phyloP scores from a whole-genome alignment of 2,797 vertebrate genomes.

The Mastacembelus armatus region DNA sequence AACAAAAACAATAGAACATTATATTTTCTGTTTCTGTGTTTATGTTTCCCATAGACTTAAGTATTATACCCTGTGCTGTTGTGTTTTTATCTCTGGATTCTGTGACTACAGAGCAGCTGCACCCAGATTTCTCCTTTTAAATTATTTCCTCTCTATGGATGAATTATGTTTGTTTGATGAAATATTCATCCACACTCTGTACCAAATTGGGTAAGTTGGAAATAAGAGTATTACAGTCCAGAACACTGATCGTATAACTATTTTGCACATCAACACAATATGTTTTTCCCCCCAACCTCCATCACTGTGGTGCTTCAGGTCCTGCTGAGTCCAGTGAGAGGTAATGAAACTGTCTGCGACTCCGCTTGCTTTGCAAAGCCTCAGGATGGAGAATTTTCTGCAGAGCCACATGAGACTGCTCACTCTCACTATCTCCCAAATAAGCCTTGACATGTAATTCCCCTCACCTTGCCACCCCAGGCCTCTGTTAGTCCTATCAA shows the following conservation, averaged over 20 bases:
- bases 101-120: conserved; percentile 23
- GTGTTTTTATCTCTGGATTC: background rate
- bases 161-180: conserved; percentile 55
- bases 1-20: no score
- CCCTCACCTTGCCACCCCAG: conserved; percentile 60
- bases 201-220: conserved; percentile 23
- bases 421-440: conserved; percentile 59
- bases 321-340: conserved; percentile 41
- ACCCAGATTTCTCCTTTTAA: conserved; percentile 32
- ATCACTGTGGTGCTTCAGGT: conserved; percentile 13
- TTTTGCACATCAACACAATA: conserved; percentile 13
- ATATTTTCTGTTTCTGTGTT: no score
- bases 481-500: conserved; percentile 55
- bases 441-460: conserved; percentile 76
- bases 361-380: conserved; percentile 40
- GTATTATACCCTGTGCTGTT: background rate
- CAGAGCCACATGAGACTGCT: conserved; percentile 49
- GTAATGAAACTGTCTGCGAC: conserved; percentile 47
- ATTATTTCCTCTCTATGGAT: conserved; percentile 51
- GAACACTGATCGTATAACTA: conserved; percentile 17
- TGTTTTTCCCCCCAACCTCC: conserved; percentile 4
- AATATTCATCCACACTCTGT: conserved; percentile 56
- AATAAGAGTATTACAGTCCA: conserved; percentile 6
- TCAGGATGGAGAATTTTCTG: conserved; percentile 47
- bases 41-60: no score